Base-by-base conservation (phyloP, 2,113 vertebrate genomes). In the Forbesichthys agassizii region DNA sequence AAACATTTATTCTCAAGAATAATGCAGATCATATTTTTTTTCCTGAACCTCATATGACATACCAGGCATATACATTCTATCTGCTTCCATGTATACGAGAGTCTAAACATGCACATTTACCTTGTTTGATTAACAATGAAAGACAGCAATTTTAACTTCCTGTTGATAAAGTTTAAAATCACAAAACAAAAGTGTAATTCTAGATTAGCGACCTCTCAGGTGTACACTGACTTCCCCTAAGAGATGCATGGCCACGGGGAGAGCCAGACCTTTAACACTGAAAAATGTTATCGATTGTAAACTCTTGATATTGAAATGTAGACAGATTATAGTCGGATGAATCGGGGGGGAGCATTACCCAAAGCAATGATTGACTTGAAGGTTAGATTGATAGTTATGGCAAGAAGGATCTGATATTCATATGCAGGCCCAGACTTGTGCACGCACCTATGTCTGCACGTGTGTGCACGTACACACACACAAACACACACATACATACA, bases 61-160 rank as follows among this genome's bases (percentile, higher is more conserved):
- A 75, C 20, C 12, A 14, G 42, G 61, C 20, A 55, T 16, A 66
- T 56, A 36, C 47, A 11, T 66, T 79, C 42, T 27, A 62, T 71
- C 55, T 66, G n/a, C 9, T 13, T 33, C 4, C 36, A 5, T 67
- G 59, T 51, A 9, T 54, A 64, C 47, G 14, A 71, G 47, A 20
- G 52, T 33, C 61, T 36, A 65, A 78, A 20, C 71, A 65, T 56
- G 77, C 74, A 79, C 64, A 49, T 64, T 65, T 69, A 73, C 49
- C 72, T 79, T 71, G 54, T 47, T 71, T 65, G 36, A 46, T 66
- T 78, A 69, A 83, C 71, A 74, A 33, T 27, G 48, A 81, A 46
- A 55, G 54, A 66, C 42, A 62, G 52, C 59, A 66, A 57, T 61
- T 27, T 68, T 14, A 70, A 61, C 54, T 58, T 66, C 48, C 46